Evolutionary conservation across 2,113 vertebrate species (phyloP), one percentile per base, ranked within the genome.

Genomic region (Stigmatopora argus): DNA sequence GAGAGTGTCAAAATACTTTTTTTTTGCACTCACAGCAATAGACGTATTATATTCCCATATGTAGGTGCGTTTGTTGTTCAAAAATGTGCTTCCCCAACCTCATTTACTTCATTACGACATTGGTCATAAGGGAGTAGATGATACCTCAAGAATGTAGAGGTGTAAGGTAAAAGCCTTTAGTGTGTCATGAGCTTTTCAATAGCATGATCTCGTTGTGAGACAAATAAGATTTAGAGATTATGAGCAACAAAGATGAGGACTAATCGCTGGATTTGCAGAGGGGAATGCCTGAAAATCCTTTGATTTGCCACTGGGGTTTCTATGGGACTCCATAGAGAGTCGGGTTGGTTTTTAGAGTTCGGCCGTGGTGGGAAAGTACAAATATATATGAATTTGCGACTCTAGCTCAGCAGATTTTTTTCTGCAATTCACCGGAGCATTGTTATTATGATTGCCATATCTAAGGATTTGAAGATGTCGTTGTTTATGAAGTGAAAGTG

Each of bases 201-300:
- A 19, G 67, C 69, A 73, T 83, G 65, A 64, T 73, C 14, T 63
- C 56, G 52, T 66, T 41, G 31, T 56, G 56, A 59, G 67, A 81
- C 78, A 88, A 87, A 89, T 81, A 83, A 80, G 77, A 87, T 82
- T 85, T 49, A 47, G 57, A 80, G 86, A 88, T 87, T 84, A 87
- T 64, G 38, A 71, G 73, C 75, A 73, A 73, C 58, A 68, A 58
- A 79, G 66, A 75, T 69, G 59, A 31, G 45, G 72, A 82, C 67
- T 83, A 83, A 88, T 83, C 78, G 65, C 71, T 64, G 80, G 83
- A 87, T 89, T 88, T 83, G 78, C 80, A 57, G 62, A 64, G 52
- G 69, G 58, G 79, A 88, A 86, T 75, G 74, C 77, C 62, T 5
- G 44, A 65, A 85, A 88, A 89, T 86, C 80, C 73, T 51, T 41